These are phyloP conservation scores for Plebejus anna DNA, from an alignment of 2,888 invertebrate genomes.

Conservation along the genomic window DNA sequence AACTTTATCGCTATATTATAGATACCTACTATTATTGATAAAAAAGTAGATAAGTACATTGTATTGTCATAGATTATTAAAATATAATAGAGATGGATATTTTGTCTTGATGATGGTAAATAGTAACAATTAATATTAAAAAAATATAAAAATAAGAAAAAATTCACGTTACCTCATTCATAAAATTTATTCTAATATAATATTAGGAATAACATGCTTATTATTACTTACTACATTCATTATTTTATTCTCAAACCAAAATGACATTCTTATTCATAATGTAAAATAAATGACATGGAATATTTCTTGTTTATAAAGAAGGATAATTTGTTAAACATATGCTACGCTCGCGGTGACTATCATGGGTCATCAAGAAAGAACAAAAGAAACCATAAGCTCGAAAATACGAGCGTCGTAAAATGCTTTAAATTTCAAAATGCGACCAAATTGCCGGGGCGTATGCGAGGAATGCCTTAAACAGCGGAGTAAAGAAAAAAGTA, in stretches of 20 bases:
- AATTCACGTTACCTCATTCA: too few relatives aligned
- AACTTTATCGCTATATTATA: not conserved
- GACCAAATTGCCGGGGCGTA: constrained; percentile 65
- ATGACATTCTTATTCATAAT: constrained; percentile 10
- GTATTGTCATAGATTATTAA: not conserved
- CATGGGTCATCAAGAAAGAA: constrained; percentile 41
- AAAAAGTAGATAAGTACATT: not conserved
- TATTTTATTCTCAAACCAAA: not conserved
- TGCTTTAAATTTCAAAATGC: constrained; percentile 68
- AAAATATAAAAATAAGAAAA: not conserved
- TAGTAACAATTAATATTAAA: not conserved
- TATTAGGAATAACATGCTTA: too few relatives aligned
- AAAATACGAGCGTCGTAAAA: constrained; percentile 48
- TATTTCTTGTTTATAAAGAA: not conserved
- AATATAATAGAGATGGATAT: not conserved
- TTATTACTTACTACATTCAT: too few relatives aligned
- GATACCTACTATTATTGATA: not conserved
- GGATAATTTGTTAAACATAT: constrained; percentile 26
- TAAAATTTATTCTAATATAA: too few relatives aligned
- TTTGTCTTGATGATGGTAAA: not conserved
- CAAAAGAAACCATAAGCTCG: constrained; percentile 44
- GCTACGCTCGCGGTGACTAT: constrained; percentile 35
- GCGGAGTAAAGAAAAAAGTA: constrained; percentile 56
- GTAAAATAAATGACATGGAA: constrained; percentile 6
- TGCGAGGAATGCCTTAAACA: constrained; percentile 69